Evolutionary conservation across 2,113 vertebrate species (phyloP).

Genomic region (Neomonachus schauinslandi): DNA sequence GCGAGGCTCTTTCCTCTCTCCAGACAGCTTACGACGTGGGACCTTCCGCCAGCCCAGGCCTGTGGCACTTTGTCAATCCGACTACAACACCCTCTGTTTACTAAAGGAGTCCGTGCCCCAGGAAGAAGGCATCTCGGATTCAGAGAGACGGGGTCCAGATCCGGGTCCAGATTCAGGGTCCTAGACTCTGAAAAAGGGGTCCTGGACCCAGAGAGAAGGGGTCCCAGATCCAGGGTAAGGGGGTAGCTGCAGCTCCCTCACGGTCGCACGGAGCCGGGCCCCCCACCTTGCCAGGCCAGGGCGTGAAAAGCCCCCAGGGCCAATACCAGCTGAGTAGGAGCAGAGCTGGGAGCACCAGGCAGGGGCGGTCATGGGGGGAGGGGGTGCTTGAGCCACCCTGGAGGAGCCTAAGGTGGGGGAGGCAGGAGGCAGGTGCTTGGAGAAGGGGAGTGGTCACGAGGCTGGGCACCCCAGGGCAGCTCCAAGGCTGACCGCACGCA

Average conservation of each 20-base stretch:
- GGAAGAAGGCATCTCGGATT: neutral
- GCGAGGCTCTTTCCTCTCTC: neutral
- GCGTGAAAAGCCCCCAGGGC: too few species aligned
- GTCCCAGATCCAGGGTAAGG: neutral
- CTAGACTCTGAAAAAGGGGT: neutral
- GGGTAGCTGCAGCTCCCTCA: neutral
- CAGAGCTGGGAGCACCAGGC: neutral
- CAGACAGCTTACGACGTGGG: neutral
- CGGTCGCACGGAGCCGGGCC: rapidly evolving
- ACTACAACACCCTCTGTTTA: neutral
- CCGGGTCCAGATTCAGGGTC: neutral
- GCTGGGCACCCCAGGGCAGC: neutral
- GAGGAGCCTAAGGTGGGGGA: neutral
- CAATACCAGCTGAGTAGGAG: neutral
- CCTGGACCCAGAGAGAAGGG: neutral
- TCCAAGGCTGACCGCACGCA: neutral
- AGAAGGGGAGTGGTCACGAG: neutral
- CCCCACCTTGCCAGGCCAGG: neutral
- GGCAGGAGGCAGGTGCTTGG: neutral
- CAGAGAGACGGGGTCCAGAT: neutral
- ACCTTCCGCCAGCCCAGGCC: neutral
- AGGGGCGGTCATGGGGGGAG: rapidly evolving
- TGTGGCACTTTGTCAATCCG: neutral
- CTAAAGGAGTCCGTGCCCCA: neutral
- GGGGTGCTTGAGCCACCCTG: rapidly evolving